Evolutionary conservation across 2,113 vertebrate species (phyloP), one percentile per base, ranked within the genome.

Genomic region (Cyanoramphus novaezelandiae): DNA sequence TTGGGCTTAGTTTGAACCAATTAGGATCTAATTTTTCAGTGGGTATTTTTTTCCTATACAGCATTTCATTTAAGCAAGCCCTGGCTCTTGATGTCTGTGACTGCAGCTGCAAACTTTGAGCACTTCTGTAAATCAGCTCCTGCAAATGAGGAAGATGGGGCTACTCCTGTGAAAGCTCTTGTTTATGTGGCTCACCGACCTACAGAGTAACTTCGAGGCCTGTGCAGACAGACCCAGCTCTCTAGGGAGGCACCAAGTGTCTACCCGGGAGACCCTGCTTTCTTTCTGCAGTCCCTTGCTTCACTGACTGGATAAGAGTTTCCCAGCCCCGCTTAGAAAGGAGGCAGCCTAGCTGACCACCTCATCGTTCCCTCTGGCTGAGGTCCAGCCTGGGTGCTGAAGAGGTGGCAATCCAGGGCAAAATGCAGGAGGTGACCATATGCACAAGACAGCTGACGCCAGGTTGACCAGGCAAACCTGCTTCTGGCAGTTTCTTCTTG

Each of bases 151-250:
- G 91, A 97, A 96, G 77, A 85, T 0, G 1, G 0, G 4, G 62
- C 89, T 68, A 65, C 82, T 94, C 74, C 95, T 57, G 18, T 72
- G 93, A 91, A 89, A 85, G 74, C 33, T 71, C 72, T 91, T 64
- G 60, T 62, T 86, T 33, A 6, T 84, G 72, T 1, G 24, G 72
- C 86, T 95, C 64, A 71, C 33, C 4, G 0, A 9, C 64, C 70
- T 46, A 44, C 67, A 49, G 14, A 83, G 27, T 75, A 46, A 75
- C 72, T 88, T 84, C 5, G 12, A 92, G 72, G 69, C 72, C 90
- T 43, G 17, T 39, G 46, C 24, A 53, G 70, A 33, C 25, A 43
- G n/a, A 88, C 25, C 6, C 28, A 60, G 83, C 35, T 79, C 86
- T 91, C 81, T 49, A 78, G 78, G 50, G 70, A 92, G 69, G 35